Conservation (phyloP, 2,113 vertebrate species). For the Microcebus ravelobensis region DNA sequence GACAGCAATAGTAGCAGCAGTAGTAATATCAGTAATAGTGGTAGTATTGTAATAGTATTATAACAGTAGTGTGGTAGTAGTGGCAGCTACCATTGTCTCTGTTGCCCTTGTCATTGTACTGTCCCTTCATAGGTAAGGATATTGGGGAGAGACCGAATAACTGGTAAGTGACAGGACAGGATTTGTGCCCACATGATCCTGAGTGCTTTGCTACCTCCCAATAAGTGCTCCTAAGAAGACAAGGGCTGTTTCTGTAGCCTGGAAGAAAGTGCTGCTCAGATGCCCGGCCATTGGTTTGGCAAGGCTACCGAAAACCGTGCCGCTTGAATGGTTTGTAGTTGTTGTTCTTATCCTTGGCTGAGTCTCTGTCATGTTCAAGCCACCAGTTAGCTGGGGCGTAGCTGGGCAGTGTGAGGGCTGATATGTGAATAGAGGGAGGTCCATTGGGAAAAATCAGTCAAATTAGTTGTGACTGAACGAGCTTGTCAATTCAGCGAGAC, state of each 20-base stretch:
- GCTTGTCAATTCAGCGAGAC: background rate
- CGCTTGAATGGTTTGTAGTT: background rate
- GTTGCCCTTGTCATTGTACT: background rate
- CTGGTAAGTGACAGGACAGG: background rate
- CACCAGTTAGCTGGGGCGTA: background rate
- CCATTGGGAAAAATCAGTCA: background rate
- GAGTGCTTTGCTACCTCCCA: background rate
- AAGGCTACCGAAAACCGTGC: accelerated
- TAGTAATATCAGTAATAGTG: no score
- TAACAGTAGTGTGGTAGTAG: no score
- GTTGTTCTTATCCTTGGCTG: background rate
- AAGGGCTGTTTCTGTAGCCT: background rate
- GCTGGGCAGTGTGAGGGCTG: background rate
- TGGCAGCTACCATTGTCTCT: background rate
- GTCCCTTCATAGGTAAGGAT: background rate
- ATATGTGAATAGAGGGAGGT: background rate
- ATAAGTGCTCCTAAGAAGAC: background rate
- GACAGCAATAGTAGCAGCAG: accelerated
- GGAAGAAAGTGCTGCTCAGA: background rate
- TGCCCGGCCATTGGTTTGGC: accelerated
- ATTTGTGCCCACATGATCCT: no score
- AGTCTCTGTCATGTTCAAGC: background rate
- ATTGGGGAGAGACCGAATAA: background rate
- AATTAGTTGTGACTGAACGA: background rate
- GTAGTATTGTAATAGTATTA: background rate